Base-by-base conservation (phyloP, 30 jellyfish, hydroid and myxozoan genomes). In the Euphysa ruthae region DNA sequence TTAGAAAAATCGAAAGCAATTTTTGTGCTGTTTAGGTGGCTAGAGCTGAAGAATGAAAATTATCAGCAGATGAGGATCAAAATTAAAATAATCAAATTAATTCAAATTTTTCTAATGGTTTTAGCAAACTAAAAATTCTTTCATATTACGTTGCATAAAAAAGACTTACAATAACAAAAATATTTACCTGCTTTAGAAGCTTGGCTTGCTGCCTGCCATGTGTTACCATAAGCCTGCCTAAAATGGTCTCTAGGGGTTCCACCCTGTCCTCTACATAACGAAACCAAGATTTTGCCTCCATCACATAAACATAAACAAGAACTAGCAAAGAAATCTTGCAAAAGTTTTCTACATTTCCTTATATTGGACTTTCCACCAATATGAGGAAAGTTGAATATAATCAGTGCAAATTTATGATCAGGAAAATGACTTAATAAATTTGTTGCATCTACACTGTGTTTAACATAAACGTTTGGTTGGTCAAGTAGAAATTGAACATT, bases 241-340 rank as follows among this genome's bases (percentile, higher is more conserved):
- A 57, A 35, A 29, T 61, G 49, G 55, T 86, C 96, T 23, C 24
- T 6, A 14, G 96, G 96, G 1, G 93, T 86, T 4, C 96, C 96
- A 14, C 96, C 96, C 35, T 86, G 96, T n/a, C 96, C 96, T 71
- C 57, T 55, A 61, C 96, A 86, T 4, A 86, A 73, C 15, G 94
- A 35, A 29, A 86, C 84, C 28, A 23, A 70, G 28, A 86, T 83
- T n/a, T 44, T 50, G 26, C 93, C 85, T 23, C 60, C 54, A 13
- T 49, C 69, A 33, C 76, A 51, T 21, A 86, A 29, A 52, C 58
- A 74, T 6, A 27, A 49, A 4, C 50, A 52, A 25, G 82, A 74
- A 49, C 96, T 77, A 15, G 14, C 51, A 73, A 86, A 78, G 52
- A 81, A 86, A 21, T 74, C 38, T 50, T 74, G 54, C 14, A 86